Conservation (phyloP, 2,113 vertebrate genomes). For the Amphilophus citrinellus region DNA sequence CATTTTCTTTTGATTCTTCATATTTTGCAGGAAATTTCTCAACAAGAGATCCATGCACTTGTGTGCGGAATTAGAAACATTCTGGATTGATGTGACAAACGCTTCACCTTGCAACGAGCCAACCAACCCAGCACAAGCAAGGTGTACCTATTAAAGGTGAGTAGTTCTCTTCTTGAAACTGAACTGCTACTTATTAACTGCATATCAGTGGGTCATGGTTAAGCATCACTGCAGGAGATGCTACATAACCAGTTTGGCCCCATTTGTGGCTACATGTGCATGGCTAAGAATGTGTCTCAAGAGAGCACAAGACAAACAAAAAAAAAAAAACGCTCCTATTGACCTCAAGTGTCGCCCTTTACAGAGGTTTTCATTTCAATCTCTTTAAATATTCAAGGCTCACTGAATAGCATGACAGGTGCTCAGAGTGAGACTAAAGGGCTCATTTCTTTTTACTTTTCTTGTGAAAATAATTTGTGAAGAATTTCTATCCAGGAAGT, state of each 20-base stretch:
- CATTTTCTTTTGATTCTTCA: conserved; percentile 8
- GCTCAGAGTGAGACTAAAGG: neutral
- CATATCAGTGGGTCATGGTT: neutral
- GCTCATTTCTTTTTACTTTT: neutral
- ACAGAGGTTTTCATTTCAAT: too few species aligned
- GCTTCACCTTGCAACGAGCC: neutral
- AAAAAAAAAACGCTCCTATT: neutral
- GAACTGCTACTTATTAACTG: neutral
- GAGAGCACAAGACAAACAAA: neutral
- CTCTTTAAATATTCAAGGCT: neutral
- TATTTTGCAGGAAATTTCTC: neutral
- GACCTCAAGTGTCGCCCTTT: neutral
- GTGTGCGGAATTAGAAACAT: neutral
- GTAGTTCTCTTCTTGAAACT: neutral
- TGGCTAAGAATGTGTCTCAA: neutral
- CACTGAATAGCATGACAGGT: neutral
- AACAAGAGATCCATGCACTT: neutral
- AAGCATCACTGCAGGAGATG: neutral
- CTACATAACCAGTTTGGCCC: neutral
- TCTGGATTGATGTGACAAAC: neutral
- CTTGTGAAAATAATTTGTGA: neutral
- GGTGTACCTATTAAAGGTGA: neutral
- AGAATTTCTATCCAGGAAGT: neutral
- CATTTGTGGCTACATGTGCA: neutral
- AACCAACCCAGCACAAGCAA: neutral